phyloP scores from a whole-genome alignment of 2,888 invertebrate species.

The Rhopalosiphum nymphaeae region DNA sequence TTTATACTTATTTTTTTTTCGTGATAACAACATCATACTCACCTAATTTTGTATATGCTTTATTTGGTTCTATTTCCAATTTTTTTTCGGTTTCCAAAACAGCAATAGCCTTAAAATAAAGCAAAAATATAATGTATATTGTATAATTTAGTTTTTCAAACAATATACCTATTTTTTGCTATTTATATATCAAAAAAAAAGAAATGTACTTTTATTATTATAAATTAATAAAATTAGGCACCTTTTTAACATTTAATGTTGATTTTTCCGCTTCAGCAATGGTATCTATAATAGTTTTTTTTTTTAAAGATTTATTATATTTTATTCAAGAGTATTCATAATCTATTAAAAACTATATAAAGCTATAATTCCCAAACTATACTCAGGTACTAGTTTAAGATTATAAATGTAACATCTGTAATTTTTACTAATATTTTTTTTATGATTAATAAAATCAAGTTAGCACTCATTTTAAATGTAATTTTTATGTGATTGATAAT shows the following conservation, averaged over 20 bases:
- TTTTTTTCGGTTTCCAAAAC: not conserved
- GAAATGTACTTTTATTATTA: not conserved
- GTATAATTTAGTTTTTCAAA: not conserved
- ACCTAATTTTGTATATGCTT: not conserved
- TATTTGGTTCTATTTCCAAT: not conserved
- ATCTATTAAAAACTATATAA: not conserved
- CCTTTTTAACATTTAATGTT: not conserved
- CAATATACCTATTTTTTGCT: not conserved
- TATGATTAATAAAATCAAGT: not conserved
- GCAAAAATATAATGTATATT: not conserved
- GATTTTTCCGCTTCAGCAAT: not conserved
- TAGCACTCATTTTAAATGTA: not conserved
- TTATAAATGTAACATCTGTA: not conserved
- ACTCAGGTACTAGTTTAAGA: not conserved
- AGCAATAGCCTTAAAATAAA: constrained; percentile 14
- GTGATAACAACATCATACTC: not conserved
- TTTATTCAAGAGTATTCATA: not conserved
- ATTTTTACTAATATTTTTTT: not conserved
- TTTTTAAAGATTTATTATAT: not conserved
- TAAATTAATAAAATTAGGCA: not conserved
- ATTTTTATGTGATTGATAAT: not conserved
- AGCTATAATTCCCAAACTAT: not conserved
- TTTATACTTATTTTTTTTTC: not conserved
- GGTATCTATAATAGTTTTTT: not conserved
- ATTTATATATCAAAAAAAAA: not conserved